Percentiles rank a stretch among this genome's conserved stretches.
Conservation (phyloP, 2,113 vertebrate species). For the Albula goreensis region DNA sequence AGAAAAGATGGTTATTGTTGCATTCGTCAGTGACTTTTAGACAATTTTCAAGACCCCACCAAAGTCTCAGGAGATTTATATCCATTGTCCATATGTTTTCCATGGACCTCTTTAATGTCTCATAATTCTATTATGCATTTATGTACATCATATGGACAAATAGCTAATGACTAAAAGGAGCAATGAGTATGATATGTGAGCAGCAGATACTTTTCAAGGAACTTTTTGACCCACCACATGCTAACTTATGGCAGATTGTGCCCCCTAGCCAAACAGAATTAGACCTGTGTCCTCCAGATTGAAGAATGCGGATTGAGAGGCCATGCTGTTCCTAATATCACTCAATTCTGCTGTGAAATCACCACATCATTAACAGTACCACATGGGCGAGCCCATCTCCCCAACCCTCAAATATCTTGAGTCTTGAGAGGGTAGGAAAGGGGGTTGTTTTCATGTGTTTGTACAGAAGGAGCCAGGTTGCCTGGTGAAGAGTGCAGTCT, state of each 20-base stretch:
- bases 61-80: neutral
- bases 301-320: neutral
- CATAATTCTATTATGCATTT: neutral
- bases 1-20: neutral
- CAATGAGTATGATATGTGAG: neutral
- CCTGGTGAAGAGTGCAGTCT: neutral
- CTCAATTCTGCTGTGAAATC: neutral
- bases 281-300: neutral
- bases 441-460: conserved; percentile 3
- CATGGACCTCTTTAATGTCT: neutral
- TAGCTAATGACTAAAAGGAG: neutral
- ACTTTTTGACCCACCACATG: neutral
- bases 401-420: neutral
- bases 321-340: neutral
- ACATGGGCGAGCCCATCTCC: neutral
- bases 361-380: neutral
- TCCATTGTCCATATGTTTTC: neutral
- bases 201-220: neutral
- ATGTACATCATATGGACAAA: neutral
- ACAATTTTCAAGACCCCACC: neutral
- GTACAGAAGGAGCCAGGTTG: neutral
- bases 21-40: neutral
- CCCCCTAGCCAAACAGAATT: neutral
- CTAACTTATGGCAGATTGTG: neutral
- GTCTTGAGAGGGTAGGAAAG: neutral